Conservation (phyloP, 2,888 invertebrate species). For the Callosobruchus maculatus region DNA sequence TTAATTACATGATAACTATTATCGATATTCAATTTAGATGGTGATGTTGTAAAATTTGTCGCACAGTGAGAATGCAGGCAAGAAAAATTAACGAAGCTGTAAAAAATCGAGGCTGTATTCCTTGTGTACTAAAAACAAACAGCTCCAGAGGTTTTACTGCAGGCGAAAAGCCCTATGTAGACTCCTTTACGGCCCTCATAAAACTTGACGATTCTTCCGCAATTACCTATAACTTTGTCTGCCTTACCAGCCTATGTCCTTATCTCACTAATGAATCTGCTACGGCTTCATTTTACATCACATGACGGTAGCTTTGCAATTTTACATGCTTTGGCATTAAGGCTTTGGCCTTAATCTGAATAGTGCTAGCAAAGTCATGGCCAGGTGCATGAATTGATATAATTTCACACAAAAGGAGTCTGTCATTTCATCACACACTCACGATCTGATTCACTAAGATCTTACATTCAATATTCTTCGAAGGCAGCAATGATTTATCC, state of each 20-base stretch:
- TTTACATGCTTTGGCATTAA: too few relatives aligned
- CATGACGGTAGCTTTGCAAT: too few relatives aligned
- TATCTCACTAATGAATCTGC: not conserved
- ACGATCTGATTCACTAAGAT: too few relatives aligned
- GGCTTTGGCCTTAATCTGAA: too few relatives aligned
- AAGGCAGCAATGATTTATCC: too few relatives aligned
- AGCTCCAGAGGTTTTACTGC: not conserved
- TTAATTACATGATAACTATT: too few relatives aligned
- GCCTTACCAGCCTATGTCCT: not conserved
- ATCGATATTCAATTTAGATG: not conserved
- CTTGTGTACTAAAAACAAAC: not conserved
- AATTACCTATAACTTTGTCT: not conserved
- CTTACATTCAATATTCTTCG: too few relatives aligned
- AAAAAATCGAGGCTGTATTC: not conserved
- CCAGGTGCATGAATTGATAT: too few relatives aligned
- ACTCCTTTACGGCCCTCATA: not conserved
- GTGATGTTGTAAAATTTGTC: not conserved
- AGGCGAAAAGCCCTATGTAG: not conserved
- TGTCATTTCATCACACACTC: too few relatives aligned
- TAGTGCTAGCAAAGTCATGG: too few relatives aligned
- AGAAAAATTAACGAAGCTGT: not conserved
- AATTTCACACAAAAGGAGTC: too few relatives aligned
- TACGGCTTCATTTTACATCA: not conserved
- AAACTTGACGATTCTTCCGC: not conserved
- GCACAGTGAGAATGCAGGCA: not conserved